Evolutionary conservation across 2,888 invertebrate genomes (phyloP), one percentile per base, ranked within the genome.

Genomic region (Shargacucullia verbasci): DNA sequence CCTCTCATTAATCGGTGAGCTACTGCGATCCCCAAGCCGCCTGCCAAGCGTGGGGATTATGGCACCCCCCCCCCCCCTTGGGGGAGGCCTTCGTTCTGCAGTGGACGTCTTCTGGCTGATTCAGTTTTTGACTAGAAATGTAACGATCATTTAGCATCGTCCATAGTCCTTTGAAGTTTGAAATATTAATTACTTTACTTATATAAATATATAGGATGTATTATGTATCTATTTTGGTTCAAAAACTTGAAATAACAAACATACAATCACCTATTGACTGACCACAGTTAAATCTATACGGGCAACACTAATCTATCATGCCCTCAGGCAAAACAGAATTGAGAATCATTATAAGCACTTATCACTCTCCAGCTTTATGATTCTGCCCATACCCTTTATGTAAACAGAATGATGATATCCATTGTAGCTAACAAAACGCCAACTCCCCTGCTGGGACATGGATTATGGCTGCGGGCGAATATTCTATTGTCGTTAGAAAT

Each of bases 401-500:
- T 54, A 70, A 65, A 59, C 48, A 63, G 57, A 27, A 55, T 61
- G 68, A 64, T 74, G 66, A 70, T 70, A 55, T 44, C 29, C 12
- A 66, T 74, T 74, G 72, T 74, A 38, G 12, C 9, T 4, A 39
- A 68, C 61, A 50, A 57, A 58, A 64, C 25, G 41, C 1, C 31
- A 0, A 13, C n/a, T 54, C 41, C 56, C 65, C 62, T 35, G 57
- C 56, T 52, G 65, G 7, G 40, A n/a, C 29, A 8, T 5, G 12
- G 39, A 35, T 43, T 40, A 67, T 58, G 31, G 41, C 58, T 58
- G 61, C 71, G 65, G 69, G 69, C 65, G 58, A 57, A 66, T 41
- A 72, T 72, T 70, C 59, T 48, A 46, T 74, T 74, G 63, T 74
- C 65, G n/a, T 71, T 74, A 71, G 57, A 64, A 60, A 54, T 58